A percentile compares a stretch with the other conserved stretches of the same genome.
Evolutionary conservation across 2,797 vertebrate genomes (phyloP).

Genomic region (Austrolebias charrua): DNA sequence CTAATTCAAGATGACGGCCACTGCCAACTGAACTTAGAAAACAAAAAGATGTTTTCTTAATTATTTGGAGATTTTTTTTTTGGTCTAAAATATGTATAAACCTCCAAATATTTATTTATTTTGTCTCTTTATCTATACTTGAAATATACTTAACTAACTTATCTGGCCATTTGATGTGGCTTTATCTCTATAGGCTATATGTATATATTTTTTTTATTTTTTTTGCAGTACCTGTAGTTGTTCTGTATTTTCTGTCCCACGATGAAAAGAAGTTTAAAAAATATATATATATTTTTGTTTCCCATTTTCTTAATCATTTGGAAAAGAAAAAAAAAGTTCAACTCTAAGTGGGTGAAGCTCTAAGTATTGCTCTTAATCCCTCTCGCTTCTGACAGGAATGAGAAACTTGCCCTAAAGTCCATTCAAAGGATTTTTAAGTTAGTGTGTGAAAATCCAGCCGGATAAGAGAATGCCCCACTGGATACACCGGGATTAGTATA

Average conservation of each 20-base stretch:
- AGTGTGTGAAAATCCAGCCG: constrained; percentile 75
- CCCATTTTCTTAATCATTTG: constrained; percentile 43
- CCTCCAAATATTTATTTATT: neutral
- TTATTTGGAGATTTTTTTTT: no score
- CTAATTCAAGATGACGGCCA: no score
- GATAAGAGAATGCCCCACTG: constrained; percentile 76
- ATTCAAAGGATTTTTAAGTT: constrained; percentile 74
- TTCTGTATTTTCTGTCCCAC: constrained; percentile 15
- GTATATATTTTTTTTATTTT: no score
- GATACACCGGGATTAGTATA: constrained; percentile 78
- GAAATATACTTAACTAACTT: constrained; percentile 19
- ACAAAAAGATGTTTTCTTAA: no score
- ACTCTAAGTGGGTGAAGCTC: constrained; percentile 63
- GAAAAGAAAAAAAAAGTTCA: constrained; percentile 65
- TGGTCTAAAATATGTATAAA: no score
- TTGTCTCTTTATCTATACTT: neutral
- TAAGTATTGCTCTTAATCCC: constrained; percentile 76
- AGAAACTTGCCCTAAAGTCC: constrained; percentile 72
- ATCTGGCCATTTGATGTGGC: constrained; percentile 42
- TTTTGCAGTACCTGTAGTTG: neutral
- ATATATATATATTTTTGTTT: constrained; percentile 23
- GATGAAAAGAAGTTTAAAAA: constrained; percentile 51
- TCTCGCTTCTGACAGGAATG: constrained; percentile 71
- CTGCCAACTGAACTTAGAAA: no score
- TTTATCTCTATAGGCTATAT: no score